These are phyloP conservation scores for Erithacus rubecula DNA, from an alignment of 2,797 vertebrate genomes.

Conservation along the genomic window DNA sequence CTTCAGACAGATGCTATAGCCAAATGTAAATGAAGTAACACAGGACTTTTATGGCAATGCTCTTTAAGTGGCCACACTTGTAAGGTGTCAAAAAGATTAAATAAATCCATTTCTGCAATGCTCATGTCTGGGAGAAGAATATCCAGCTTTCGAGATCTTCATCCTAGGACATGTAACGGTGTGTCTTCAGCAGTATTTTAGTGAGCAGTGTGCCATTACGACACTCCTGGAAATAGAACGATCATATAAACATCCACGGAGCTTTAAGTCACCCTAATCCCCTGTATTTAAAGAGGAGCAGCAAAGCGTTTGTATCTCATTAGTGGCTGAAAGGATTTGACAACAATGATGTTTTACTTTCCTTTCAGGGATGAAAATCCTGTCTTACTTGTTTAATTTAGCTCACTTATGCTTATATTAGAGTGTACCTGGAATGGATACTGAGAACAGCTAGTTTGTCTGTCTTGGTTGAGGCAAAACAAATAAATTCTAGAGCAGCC, in stretches of 20 bases:
- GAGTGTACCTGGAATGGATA: background rate
- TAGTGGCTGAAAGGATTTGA: conserved; percentile 45
- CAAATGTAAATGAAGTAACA: background rate
- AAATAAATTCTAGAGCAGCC: background rate
- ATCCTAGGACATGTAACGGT: background rate
- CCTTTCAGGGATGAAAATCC: conserved; percentile 38
- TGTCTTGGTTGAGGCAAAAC: background rate
- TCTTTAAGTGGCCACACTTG: background rate
- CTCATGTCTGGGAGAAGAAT: background rate
- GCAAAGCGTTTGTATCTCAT: conserved; percentile 41
- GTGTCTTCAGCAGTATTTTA: background rate
- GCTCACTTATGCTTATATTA: conserved; percentile 43
- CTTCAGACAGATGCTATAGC: background rate
- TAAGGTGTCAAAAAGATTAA: conserved; percentile 1
- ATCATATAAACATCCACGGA: background rate
- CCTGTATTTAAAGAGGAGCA: conserved; percentile 13
- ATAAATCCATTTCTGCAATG: background rate
- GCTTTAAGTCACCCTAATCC: conserved; percentile 52
- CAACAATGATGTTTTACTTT: conserved; percentile 51
- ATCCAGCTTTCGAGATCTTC: background rate
- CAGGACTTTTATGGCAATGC: background rate
- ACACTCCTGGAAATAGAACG: background rate
- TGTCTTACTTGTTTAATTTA: conserved; percentile 51
- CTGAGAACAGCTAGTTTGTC: background rate
- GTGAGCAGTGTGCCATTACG: background rate